phyloP scores from a whole-genome alignment of 2,888 invertebrate species.

The Dendrolimus pini region DNA sequence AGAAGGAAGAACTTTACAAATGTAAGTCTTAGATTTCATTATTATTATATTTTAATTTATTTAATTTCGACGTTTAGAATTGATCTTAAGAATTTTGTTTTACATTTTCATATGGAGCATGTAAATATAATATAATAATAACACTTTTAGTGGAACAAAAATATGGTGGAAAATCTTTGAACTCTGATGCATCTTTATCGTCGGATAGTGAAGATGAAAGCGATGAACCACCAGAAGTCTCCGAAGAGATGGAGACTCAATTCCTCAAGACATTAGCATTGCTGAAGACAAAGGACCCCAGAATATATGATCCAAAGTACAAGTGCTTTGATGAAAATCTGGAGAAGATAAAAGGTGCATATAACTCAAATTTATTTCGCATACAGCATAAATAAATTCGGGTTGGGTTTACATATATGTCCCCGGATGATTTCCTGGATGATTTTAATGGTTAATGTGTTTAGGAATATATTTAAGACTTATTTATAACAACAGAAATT shows the following conservation, averaged over 20 bases:
- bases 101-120: too few relatives aligned
- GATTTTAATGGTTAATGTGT: too few relatives aligned
- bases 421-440: too few relatives aligned
- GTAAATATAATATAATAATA: too few relatives aligned
- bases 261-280: conserved; percentile 92
- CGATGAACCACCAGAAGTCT: conserved; percentile 72
- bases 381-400: too few relatives aligned
- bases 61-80: too few relatives aligned
- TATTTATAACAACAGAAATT: too few relatives aligned
- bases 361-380: not conserved
- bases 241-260: conserved; percentile 85
- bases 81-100: too few relatives aligned
- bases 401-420: too few relatives aligned
- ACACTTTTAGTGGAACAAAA: conserved; percentile 85
- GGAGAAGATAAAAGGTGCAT: conserved; percentile 54
- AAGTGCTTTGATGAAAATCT: conserved; percentile 79
- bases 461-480: too few relatives aligned
- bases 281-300: conserved; percentile 92
- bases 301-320: conserved; percentile 87
- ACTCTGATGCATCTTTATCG: conserved; percentile 54
- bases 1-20: conserved; percentile 91
- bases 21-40: conserved; percentile 60
- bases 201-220: conserved; percentile 81
- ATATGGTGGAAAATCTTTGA: conserved; percentile 78
- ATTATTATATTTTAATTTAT: too few relatives aligned